Conservation (phyloP, 2,888 invertebrate genomes). For the Augochlorella aurata region DNA sequence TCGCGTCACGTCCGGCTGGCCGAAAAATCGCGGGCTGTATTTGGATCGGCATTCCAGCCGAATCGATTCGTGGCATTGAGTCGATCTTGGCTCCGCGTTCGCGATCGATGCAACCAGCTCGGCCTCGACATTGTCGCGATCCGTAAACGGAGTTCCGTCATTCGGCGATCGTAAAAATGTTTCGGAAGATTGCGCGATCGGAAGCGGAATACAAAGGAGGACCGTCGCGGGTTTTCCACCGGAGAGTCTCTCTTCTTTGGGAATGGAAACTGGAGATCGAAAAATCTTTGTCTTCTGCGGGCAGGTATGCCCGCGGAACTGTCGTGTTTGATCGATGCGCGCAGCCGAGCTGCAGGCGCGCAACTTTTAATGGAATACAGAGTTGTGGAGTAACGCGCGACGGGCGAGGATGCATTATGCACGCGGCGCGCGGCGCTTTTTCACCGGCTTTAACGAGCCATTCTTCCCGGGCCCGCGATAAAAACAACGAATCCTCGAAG, state of each 20-base stretch:
- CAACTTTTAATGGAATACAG: neutral
- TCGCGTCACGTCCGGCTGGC: slow-evolving; percentile 54
- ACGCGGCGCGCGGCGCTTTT: slow-evolving; percentile 38
- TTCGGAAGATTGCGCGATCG: slow-evolving; percentile 39
- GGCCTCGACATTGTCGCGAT: slow-evolving; percentile 56
- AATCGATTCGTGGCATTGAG: slow-evolving; percentile 64
- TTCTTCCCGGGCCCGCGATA: slow-evolving; percentile 44
- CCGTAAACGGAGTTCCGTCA: slow-evolving; percentile 49
- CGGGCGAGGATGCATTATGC: slow-evolving; percentile 44
- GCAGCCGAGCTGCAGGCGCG: neutral
- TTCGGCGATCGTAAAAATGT: slow-evolving; percentile 35
- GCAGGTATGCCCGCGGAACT: neutral
- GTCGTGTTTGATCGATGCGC: slow-evolving; percentile 1
- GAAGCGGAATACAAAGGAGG: slow-evolving; percentile 28
- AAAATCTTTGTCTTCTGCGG: neutral
- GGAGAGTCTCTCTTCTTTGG: neutral
- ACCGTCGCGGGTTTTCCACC: neutral
- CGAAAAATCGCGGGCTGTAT: slow-evolving; percentile 60
- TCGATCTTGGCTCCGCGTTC: slow-evolving; percentile 22
- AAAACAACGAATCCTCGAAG: slow-evolving; percentile 45
- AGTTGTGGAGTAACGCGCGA: slow-evolving; percentile 8
- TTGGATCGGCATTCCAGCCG: slow-evolving; percentile 66
- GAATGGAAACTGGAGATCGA: neutral
- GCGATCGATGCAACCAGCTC: slow-evolving; percentile 29
- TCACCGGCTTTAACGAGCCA: slow-evolving; percentile 42